Percentiles rank a stretch among this genome's conserved stretches.
These are phyloP conservation scores for Ips typographus DNA, from an alignment of 1,140 invertebrate species.

Conservation along the genomic window DNA sequence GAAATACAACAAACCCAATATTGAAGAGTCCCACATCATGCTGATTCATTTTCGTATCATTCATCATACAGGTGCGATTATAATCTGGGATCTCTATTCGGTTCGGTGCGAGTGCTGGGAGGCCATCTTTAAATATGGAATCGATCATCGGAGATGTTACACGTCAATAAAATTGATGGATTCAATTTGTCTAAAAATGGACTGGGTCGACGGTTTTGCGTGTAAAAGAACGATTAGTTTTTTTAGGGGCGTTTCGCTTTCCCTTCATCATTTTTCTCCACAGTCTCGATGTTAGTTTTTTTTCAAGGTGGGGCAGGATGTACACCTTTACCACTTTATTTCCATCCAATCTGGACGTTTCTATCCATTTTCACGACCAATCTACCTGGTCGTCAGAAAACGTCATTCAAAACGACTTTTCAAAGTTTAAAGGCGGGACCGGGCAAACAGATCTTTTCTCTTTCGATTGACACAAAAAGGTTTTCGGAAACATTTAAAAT, in stretches of 20 bases:
- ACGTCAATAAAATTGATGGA: conserved; percentile 23
- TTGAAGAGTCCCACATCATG: not conserved
- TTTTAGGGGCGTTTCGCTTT: not conserved
- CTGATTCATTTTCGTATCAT: conserved; percentile 20
- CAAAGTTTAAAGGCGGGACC: no score
- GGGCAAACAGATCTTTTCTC: no score
- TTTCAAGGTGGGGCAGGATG: no score
- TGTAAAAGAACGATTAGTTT: conserved; percentile 23
- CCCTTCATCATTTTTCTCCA: no score
- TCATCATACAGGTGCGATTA: conserved; percentile 31
- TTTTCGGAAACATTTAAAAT: no score
- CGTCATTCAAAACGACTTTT: no score
- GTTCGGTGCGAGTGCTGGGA: conserved; percentile 16
- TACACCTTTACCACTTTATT: no score
- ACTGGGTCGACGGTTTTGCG: conserved; percentile 15
- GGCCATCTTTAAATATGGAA: conserved; percentile 31
- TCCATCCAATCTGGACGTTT: no score
- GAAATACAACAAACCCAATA: not conserved
- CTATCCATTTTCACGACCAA: no score
- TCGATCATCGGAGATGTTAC: conserved; percentile 30
- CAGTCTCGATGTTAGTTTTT: no score
- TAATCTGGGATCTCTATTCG: conserved; percentile 29
- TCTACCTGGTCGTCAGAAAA: no score
- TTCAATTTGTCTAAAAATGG: conserved; percentile 31
- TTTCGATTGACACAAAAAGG: no score